These are phyloP conservation scores for Drosophila setosimentum DNA, from an alignment of 2,888 invertebrate genomes.

Conservation along the genomic window DNA sequence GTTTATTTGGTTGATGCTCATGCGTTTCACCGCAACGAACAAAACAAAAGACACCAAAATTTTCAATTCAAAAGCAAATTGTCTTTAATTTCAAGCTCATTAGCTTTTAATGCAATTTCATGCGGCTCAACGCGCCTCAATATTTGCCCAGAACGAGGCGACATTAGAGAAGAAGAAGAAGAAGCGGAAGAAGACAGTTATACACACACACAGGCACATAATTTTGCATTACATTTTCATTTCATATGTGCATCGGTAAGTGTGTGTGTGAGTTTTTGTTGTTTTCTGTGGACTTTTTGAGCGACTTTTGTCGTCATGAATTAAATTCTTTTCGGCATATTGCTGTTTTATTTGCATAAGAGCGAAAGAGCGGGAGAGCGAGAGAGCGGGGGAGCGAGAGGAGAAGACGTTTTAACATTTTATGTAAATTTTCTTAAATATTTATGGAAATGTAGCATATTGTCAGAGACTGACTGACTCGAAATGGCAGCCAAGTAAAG, in stretches of 20 bases:
- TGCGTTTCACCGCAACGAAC: conserved; percentile 26
- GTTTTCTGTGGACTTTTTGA: conserved; percentile 72
- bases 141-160: conserved; percentile 53
- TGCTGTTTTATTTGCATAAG: conserved; percentile 23
- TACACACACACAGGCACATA: conserved; percentile 45
- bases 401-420: conserved; percentile 65
- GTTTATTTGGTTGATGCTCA: conserved; percentile 24
- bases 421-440: conserved; percentile 82
- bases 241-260: conserved; percentile 32
- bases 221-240: conserved; percentile 70
- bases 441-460: conserved; percentile 82
- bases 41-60: conserved; percentile 35
- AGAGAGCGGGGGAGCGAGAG: conserved; percentile 1
- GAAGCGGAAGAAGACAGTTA: neutral
- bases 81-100: conserved; percentile 79
- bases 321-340: conserved; percentile 65
- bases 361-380: neutral
- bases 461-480: conserved; percentile 73
- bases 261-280: conserved; percentile 21
- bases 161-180: conserved; percentile 9
- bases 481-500: conserved; percentile 76
- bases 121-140: conserved; percentile 75
- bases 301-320: conserved; percentile 79
- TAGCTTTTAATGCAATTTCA: conserved; percentile 79
- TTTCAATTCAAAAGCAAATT: conserved; percentile 73